Conservation (phyloP, 2,797 vertebrate species). For the Acestrorhynchus altus region DNA sequence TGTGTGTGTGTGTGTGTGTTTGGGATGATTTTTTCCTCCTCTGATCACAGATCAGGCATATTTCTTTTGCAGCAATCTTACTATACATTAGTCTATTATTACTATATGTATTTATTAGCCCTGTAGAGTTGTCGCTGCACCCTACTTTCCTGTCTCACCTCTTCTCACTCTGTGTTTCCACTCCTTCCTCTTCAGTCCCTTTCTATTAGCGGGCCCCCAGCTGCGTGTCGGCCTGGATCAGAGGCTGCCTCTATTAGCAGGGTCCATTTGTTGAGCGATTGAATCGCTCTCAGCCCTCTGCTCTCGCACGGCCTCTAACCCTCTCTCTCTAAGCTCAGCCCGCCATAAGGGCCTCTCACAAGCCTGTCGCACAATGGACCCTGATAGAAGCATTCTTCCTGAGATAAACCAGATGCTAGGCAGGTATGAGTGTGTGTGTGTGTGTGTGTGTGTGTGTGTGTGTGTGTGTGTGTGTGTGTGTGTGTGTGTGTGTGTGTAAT, state of each 20-base stretch:
- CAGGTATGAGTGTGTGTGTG: conserved; percentile 39
- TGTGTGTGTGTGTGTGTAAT: background rate
- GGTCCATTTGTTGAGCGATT: conserved; percentile 82
- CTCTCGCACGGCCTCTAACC: conserved; percentile 63
- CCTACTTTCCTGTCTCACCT: conserved; percentile 42
- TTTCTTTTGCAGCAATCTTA: too few species aligned
- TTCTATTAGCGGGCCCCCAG: conserved; percentile 81
- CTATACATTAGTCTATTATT: too few species aligned
- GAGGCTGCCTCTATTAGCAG: conserved; percentile 81
- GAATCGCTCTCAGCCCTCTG: conserved; percentile 79
- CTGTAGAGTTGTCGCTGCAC: conserved; percentile 56
- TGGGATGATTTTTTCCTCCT: too few species aligned
- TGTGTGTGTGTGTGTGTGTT: too few species aligned
- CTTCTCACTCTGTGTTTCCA: conserved; percentile 37
- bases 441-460: conserved; percentile 3
- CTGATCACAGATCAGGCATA: background rate
- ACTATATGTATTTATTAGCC: conserved; percentile 47
- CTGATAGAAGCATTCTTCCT: conserved; percentile 61
- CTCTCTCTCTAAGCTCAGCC: conserved; percentile 64
- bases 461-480: conserved; percentile 8
- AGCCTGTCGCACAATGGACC: conserved; percentile 58
- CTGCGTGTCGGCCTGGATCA: conserved; percentile 81
- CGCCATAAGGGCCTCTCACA: conserved; percentile 62
- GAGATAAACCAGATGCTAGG: conserved; percentile 62
- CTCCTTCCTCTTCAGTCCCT: conserved; percentile 68